Base-by-base conservation (phyloP, 2,113 vertebrate species). In the Ivindomyrus marchei region DNA sequence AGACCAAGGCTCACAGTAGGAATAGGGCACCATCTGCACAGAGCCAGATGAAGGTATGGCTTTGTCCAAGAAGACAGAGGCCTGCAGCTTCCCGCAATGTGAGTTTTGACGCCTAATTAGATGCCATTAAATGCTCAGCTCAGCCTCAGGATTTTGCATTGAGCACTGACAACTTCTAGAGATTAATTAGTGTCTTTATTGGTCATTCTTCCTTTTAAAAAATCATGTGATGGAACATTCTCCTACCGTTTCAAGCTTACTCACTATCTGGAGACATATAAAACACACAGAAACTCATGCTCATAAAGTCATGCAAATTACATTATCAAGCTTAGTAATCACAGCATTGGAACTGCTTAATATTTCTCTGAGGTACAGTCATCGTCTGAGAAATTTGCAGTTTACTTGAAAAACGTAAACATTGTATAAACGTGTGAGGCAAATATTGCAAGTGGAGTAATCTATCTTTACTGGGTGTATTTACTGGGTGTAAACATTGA, bases 21-120 rank as follows among this genome's bases (percentile, higher is more conserved):
- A 91, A 15, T 56, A 88, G 80, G 91, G 88, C 89, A 90, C 92
- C 92, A 92, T 94, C 93, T 94, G 92, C 87, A 90, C 91, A 49
- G 88, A 92, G 90, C 10, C 17, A 90, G 89, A 90, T 15, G 88
- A 90, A 89, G 80, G 91, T 90, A 39, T 89, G n/a, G 85, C 88
- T 89, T 62, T 74, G 52, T 90, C 77, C 85, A 47, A 58, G 89
- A 90, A 91, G 91, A 91, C 91, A 91, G 90, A 89, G 90, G 90
- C 84, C 89, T n/a, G 74, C 52, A 89, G 84, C 66, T 83, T 56
- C 47, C 88, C 91, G 31, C 50, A 62, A 93, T 91, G 19, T 52
- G 17, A 46, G 39, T 58, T 89, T 58, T 85, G 46, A 85, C 56
- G 31, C 50, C 85, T 89, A 83, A 89, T 83, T 89, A 39, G 39